Conservation (phyloP, 2,888 invertebrate genomes). For the Hecatera dysodea region DNA sequence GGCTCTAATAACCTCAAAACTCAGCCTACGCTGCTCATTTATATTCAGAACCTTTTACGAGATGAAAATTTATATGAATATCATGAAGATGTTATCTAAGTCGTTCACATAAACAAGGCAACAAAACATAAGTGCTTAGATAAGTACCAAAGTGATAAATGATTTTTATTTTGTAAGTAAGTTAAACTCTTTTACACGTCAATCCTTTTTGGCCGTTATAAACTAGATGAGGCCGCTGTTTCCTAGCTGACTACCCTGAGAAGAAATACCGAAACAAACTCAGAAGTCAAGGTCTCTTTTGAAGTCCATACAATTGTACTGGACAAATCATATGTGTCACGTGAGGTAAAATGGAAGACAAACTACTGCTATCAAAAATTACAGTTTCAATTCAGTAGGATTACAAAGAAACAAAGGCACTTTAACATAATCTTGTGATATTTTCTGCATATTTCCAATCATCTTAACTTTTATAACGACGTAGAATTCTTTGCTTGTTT, state of each 20-base stretch:
- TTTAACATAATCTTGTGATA: background rate
- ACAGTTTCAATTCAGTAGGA: background rate
- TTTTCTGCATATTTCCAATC: background rate
- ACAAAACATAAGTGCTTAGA: background rate
- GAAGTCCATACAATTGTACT: too few relatives aligned
- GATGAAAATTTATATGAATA: constrained; percentile 31
- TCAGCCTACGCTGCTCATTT: constrained; percentile 12
- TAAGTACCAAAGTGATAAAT: background rate
- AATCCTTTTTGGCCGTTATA: too few relatives aligned
- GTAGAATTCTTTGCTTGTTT: background rate
- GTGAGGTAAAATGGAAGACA: constrained; percentile 5
- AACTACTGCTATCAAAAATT: background rate
- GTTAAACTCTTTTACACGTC: too few relatives aligned
- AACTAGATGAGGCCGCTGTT: too few relatives aligned
- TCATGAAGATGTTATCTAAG: constrained; percentile 11
- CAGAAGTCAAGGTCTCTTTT: too few relatives aligned
- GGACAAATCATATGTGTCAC: too few relatives aligned
- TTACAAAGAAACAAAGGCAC: background rate
- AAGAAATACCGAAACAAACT: too few relatives aligned
- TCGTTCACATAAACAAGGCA: constrained; percentile 4
- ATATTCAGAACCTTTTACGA: constrained; percentile 36
- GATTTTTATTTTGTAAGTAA: too few relatives aligned
- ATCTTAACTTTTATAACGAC: background rate
- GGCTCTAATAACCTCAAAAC: constrained; percentile 12
- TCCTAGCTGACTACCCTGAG: too few relatives aligned